Percentiles rank a stretch among this genome's conserved stretches.
Conservation (phyloP, 1,140 invertebrate genomes). For the Sinonovacula constricta region DNA sequence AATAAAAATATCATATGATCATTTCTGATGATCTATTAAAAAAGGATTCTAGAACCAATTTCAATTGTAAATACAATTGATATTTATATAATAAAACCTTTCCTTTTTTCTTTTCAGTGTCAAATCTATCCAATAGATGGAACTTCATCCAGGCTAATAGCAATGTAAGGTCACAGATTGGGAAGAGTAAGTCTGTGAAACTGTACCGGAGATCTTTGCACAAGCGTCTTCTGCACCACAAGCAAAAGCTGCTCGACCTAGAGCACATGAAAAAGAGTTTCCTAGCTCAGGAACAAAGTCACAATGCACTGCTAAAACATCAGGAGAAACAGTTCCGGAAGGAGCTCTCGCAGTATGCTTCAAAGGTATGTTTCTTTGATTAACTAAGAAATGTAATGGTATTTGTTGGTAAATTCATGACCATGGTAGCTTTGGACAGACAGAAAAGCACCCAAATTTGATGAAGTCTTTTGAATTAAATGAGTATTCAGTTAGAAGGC, state of each 20-base stretch:
- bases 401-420: too few relatives aligned
- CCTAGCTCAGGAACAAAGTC: slow-evolving; percentile 33
- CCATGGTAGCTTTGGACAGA: too few relatives aligned
- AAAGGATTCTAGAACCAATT: too few relatives aligned
- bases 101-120: slow-evolving; percentile 48
- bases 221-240: slow-evolving; percentile 85
- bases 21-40: too few relatives aligned
- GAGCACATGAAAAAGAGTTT: slow-evolving; percentile 77
- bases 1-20: too few relatives aligned
- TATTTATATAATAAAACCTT: too few relatives aligned
- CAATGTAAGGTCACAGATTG: slow-evolving; percentile 39
- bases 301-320: slow-evolving; percentile 81
- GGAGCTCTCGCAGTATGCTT: slow-evolving; percentile 77
- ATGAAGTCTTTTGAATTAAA: too few relatives aligned
- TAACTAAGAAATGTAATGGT: too few relatives aligned
- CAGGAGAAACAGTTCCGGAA: slow-evolving; percentile 83
- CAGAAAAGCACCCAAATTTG: too few relatives aligned
- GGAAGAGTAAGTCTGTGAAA: slow-evolving; percentile 60
- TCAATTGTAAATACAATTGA: too few relatives aligned
- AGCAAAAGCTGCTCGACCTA: slow-evolving; percentile 86
- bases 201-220: slow-evolving; percentile 85
- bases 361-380: slow-evolving; percentile 78
- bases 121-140: slow-evolving; percentile 68
- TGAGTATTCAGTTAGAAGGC: too few relatives aligned
- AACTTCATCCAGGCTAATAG: slow-evolving; percentile 75